These are phyloP conservation scores for Crenichthys baileyi DNA, from an alignment of 2,797 vertebrate genomes.

Conservation along the genomic window DNA sequence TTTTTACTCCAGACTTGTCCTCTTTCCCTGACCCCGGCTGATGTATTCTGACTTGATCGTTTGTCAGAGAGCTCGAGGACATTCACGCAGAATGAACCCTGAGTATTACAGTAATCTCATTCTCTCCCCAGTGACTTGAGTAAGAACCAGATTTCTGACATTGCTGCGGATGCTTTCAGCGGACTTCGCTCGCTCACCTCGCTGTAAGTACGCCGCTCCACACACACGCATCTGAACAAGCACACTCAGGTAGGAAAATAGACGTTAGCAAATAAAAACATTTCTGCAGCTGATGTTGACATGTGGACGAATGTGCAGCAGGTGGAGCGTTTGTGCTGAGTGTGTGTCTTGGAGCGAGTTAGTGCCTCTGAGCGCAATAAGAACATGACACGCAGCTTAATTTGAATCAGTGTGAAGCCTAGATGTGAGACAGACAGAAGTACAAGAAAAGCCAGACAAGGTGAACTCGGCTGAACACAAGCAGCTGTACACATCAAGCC, in stretches of 20 bases:
- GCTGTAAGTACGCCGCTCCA: conserved; percentile 86
- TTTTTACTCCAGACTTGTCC: conserved; percentile 25
- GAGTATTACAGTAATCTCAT: conserved; percentile 47
- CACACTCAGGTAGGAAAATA: not conserved
- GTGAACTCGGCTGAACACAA: conserved; percentile 50
- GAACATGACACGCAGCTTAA: conserved; percentile 78
- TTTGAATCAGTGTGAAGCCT: conserved; percentile 73
- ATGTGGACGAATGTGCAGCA: conserved; percentile 19
- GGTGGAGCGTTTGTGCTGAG: conserved; percentile 4
- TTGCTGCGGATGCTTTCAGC: conserved; percentile 94
- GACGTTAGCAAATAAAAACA: conserved; percentile 57
- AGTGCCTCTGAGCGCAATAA: conserved; percentile 52
- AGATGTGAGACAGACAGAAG: conserved; percentile 67
- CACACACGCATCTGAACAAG: conserved; percentile 20
- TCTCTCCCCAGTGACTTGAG: conserved; percentile 91
- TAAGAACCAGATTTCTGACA: conserved; percentile 99
- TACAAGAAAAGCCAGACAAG: conserved; percentile 70
- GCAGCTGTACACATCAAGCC: conserved; percentile 9
- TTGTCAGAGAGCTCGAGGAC: conserved; percentile 69
- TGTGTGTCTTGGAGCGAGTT: conserved; percentile 21
- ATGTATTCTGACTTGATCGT: conserved; percentile 61
- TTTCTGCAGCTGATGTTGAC: conserved; percentile 43
- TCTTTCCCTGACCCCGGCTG: conserved; percentile 65
- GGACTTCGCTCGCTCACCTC: conserved; percentile 96
- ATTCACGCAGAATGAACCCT: conserved; percentile 51